These are phyloP conservation scores for Cyaniris semiargus DNA, from an alignment of 2,888 invertebrate genomes.

Conservation along the genomic window DNA sequence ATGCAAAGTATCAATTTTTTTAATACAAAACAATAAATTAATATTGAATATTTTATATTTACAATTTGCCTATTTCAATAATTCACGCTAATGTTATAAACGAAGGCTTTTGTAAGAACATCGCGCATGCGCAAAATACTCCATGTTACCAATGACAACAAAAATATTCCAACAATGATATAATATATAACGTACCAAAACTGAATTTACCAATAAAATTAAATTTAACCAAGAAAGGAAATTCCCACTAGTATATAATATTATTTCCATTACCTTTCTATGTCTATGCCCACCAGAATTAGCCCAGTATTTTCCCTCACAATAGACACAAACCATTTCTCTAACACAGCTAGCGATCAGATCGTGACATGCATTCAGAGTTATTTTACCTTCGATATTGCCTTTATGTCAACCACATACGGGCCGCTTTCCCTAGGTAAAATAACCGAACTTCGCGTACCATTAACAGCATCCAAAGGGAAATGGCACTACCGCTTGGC, in stretches of 20 bases:
- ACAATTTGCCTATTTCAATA: too few species aligned
- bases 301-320: too few species aligned
- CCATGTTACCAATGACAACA: neutral
- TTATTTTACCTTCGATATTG: neutral
- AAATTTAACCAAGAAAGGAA: neutral
- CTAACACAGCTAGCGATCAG: constrained; percentile 35
- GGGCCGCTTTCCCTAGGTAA: too few species aligned
- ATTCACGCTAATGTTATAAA: too few species aligned
- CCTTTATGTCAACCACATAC: neutral
- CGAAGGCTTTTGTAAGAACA: neutral
- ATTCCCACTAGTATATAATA: neutral
- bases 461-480: constrained; percentile 39
- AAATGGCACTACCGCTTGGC: constrained; percentile 61
- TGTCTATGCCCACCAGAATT: too few species aligned
- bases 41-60: too few species aligned
- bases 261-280: too few species aligned
- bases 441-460: neutral
- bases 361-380: constrained; percentile 31
- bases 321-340: too few species aligned
- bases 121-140: neutral
- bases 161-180: neutral
- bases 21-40: neutral
- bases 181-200: too few species aligned
- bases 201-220: neutral
- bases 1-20: neutral